phyloP scores from a whole-genome alignment of 1,140 invertebrate genomes.

The Platyscapa corneri region DNA sequence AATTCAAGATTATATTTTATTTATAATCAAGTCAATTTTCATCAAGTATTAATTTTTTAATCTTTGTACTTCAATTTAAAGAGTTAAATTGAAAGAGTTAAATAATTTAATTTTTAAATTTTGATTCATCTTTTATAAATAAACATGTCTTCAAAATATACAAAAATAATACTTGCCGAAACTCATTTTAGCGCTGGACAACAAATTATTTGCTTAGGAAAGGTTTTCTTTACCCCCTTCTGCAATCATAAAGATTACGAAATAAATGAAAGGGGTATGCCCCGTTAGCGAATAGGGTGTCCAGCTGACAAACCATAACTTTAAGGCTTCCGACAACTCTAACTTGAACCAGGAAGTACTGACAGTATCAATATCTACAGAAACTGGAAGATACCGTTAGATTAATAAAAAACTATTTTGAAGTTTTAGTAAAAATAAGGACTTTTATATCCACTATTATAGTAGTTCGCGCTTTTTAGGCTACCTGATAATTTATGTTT shows the following conservation, averaged over 20 bases:
- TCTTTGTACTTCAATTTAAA: no score
- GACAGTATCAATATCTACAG: background rate
- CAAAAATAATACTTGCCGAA: background rate
- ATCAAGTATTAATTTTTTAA: no score
- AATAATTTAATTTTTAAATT: no score
- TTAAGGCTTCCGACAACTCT: constrained; percentile 52
- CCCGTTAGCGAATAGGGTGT: constrained; percentile 68
- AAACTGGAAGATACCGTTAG: constrained; percentile 26
- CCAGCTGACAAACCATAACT: constrained; percentile 58
- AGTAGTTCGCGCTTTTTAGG: no score
- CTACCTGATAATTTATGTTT: background rate
- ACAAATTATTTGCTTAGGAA: constrained; percentile 60
- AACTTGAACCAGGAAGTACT: constrained; percentile 10
- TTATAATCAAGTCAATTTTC: no score
- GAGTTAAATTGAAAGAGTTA: no score
- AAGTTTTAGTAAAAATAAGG: background rate
- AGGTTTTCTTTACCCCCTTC: constrained; percentile 63
- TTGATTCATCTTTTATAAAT: background rate
- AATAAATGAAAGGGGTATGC: constrained; percentile 72
- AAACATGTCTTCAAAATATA: no score
- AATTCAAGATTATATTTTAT: no score
- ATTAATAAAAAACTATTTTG: constrained; percentile 46
- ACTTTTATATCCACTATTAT: background rate
- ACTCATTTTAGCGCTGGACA: constrained; percentile 54
- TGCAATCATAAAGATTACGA: constrained; percentile 75